Base-by-base conservation (phyloP, 2,888 invertebrate species). In the Heliconius hortense region DNA sequence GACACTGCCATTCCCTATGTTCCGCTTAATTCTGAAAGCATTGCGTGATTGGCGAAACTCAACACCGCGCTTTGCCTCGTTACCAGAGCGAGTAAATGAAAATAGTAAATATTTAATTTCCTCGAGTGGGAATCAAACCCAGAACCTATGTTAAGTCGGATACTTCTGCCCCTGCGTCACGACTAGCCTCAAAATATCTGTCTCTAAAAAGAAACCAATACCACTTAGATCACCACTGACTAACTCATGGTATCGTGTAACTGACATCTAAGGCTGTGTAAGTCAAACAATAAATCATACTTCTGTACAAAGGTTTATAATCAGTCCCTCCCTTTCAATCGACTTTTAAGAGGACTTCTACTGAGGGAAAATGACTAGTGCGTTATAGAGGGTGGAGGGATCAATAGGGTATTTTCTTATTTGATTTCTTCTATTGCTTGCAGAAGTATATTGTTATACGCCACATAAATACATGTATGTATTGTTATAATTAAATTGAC, bases 241-340 rank as follows among this genome's bases (percentile, higher is more conserved):
- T 15, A 13, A 59, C 31, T 60, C 8, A 70, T 71, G 60, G 24
- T 35, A 24, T 26, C 60, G 39, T 71, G 71, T 39, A 71, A 39
- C 26, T 71, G 71, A 60, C 71, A 26, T 71, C 59, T 60, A 35
- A 71, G 71, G 71, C 26, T 60, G 60, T 60, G 59, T 59, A 60
- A 59, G 60, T 56, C 71, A 71, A 70, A 70, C 59, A 70, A 71
- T 60, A 60, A 71, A 71, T 60, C 70, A 59, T 26, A 26, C 24
- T 71, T 59, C 71, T 71, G 18, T 39, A 60, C 26, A 21, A 10
- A 39, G 60, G 35, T 24, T 39, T 60, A 60, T 60, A 71, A 59
- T 39, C 39, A 60, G 15, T 26, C 71, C 39, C 71, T 59, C 56
- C 35, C 28, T 70, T 70, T 70, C 70, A 60, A 71, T 39, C 31